Evolutionary conservation across 2,113 vertebrate species (phyloP).

Genomic region (Neoarius graeffei): DNA sequence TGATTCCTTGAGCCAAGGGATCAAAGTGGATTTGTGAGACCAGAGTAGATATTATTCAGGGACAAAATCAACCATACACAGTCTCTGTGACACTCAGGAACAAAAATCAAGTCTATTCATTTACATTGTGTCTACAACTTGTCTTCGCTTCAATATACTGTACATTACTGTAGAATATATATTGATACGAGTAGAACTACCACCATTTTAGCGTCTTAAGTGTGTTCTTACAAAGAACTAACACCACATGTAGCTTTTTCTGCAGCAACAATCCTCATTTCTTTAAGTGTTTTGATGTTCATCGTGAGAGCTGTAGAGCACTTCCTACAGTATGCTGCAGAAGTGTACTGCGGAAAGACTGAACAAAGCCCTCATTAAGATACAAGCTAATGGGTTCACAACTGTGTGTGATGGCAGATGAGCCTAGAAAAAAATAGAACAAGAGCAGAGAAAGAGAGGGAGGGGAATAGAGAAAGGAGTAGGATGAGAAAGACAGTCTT

Average conservation of each 20-base stretch:
- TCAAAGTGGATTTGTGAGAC: background rate
- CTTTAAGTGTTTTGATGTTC: background rate
- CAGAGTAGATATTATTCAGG: background rate
- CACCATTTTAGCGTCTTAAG: background rate
- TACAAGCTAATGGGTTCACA: constrained; percentile 13
- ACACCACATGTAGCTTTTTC: background rate
- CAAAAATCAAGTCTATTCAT: background rate
- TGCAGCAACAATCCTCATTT: constrained; percentile 10
- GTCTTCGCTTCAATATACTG: no score
- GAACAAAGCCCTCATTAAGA: constrained; percentile 22
- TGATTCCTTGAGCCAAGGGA: background rate
- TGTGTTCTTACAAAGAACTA: constrained; percentile 6
- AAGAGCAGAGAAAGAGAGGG: background rate
- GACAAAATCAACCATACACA: background rate
- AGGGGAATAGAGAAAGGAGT: background rate
- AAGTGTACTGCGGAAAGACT: background rate
- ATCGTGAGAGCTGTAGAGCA: constrained; percentile 9
- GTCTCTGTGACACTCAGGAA: background rate
- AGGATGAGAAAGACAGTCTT: background rate
- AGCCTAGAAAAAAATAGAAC: background rate
- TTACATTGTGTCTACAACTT: background rate
- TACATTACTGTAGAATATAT: background rate
- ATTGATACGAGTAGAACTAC: background rate
- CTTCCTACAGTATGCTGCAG: background rate
- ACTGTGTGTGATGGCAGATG: constrained; percentile 3